Evolutionary conservation across 2,888 invertebrate species (phyloP).

Genomic region (Philhelius pedissequus): DNA sequence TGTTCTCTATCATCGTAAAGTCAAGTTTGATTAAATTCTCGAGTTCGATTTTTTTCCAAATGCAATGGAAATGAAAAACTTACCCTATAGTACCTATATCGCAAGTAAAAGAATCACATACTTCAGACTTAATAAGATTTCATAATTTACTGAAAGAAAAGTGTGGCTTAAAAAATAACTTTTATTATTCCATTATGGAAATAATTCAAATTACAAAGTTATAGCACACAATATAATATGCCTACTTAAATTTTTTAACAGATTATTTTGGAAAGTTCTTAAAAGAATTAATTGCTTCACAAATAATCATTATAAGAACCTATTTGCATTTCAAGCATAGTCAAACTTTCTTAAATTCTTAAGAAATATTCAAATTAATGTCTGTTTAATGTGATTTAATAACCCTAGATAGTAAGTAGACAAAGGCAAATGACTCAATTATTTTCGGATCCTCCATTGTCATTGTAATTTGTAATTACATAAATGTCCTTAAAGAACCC

Average conservation of each 20-base stretch:
- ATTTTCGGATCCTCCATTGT: neutral
- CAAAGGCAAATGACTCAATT: neutral
- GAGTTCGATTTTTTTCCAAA: too few relatives aligned
- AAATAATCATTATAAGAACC: neutral
- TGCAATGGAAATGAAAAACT: too few relatives aligned
- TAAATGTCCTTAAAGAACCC: neutral
- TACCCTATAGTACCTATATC: too few relatives aligned
- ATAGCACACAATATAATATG: neutral
- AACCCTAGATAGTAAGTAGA: neutral
- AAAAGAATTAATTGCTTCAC: neutral
- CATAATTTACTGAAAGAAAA: too few relatives aligned
- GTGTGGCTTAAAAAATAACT: neutral
- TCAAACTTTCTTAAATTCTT: neutral
- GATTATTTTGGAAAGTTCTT: neutral
- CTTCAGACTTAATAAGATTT: too few relatives aligned
- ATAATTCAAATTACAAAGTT: neutral
- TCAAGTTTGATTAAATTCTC: too few relatives aligned
- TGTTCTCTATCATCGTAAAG: too few relatives aligned
- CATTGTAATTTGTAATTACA: neutral
- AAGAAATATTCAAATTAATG: neutral
- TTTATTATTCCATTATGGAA: neutral
- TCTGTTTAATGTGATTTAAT: slow-evolving; percentile 1
- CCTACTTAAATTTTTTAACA: neutral
- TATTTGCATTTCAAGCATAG: neutral
- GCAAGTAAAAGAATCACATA: too few relatives aligned